Evolutionary conservation across 2,797 vertebrate species (phyloP).

Genomic region (Paedocypris micromegethes): DNA sequence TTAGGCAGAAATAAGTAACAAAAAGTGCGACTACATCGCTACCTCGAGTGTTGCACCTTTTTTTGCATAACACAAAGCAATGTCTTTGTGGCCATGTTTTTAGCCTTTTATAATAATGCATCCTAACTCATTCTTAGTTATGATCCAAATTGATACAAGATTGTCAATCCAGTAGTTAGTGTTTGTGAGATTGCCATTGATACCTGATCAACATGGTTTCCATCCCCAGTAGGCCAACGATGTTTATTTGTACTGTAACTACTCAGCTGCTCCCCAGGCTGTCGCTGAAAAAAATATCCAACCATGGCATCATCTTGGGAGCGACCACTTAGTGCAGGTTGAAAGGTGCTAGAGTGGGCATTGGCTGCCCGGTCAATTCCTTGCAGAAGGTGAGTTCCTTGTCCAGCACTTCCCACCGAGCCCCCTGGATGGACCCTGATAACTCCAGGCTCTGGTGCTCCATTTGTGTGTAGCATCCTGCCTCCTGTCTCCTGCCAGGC

Average conservation of each 20-base stretch:
- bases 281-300: constrained; percentile 74
- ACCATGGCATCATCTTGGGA: constrained; percentile 69
- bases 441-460: constrained; percentile 64
- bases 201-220: constrained; percentile 61
- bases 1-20: too few relatives aligned
- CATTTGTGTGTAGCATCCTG: constrained; percentile 69
- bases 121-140: not conserved
- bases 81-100: not conserved
- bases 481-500: constrained; percentile 76
- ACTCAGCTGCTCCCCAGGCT: constrained; percentile 66
- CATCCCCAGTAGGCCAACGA: constrained; percentile 67
- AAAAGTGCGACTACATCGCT: too few relatives aligned
- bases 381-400: constrained; percentile 57
- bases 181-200: not conserved
- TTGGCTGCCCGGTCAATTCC: constrained; percentile 63
- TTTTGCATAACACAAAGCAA: not conserved
- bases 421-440: constrained; percentile 60
- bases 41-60: too few relatives aligned
- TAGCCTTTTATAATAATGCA: not conserved
- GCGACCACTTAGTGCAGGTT: constrained; percentile 62
- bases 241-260: constrained; percentile 65
- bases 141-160: too few relatives aligned
- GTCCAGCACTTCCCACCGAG: constrained; percentile 57
- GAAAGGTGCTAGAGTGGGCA: constrained; percentile 58
- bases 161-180: too few relatives aligned